A percentile compares a stretch with the other conserved stretches of the same genome.
Conservation (phyloP, 2,888 invertebrate species). For the Platycnemis pennipes region DNA sequence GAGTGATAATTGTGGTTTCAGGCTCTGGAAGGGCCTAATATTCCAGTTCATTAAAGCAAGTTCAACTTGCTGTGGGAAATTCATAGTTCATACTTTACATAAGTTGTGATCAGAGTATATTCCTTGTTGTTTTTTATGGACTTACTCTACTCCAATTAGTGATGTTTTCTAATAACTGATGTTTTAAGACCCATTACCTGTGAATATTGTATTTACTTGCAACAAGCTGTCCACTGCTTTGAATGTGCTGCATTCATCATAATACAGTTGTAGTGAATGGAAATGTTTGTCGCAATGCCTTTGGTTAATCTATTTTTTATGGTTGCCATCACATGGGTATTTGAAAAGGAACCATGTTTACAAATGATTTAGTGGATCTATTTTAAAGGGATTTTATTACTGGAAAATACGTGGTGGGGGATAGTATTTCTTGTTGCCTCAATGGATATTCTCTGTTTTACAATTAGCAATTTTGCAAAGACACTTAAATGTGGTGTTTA, state of each 20-base stretch:
- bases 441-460: neutral
- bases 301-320: constrained; percentile 24
- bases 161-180: constrained; percentile 35
- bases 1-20: neutral
- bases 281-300: neutral
- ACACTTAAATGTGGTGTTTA: neutral
- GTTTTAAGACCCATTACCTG: neutral
- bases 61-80: neutral
- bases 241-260: neutral
- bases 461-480: constrained; percentile 39
- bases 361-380: neutral
- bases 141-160: neutral
- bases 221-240: neutral
- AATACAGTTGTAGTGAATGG: neutral
- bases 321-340: neutral
- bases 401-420: neutral
- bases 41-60: neutral
- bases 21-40: constrained; percentile 17
- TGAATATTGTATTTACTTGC: constrained; percentile 41
- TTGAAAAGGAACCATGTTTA: neutral
- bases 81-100: constrained; percentile 33
- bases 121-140: constrained; percentile 14
- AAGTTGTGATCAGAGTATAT: constrained; percentile 38
- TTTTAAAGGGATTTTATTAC: constrained; percentile 28
- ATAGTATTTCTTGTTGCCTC: neutral